Evolutionary conservation across 2,888 invertebrate genomes (phyloP).

Genomic region (Dorcus hopei): DNA sequence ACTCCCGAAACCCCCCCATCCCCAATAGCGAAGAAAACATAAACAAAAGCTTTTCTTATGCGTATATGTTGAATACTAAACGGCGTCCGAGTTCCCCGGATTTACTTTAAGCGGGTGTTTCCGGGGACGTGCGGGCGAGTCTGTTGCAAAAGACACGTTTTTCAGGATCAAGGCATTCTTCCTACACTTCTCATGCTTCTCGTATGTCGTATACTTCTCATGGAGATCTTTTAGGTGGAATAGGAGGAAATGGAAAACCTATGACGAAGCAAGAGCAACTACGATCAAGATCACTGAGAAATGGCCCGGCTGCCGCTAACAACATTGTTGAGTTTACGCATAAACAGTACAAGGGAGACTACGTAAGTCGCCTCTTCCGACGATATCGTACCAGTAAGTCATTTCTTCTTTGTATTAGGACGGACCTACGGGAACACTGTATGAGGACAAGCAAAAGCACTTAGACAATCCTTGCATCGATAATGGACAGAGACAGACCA

Average conservation of each 20-base stretch:
- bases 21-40: too few species aligned
- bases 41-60: too few species aligned
- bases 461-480: constrained; percentile 92
- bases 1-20: too few species aligned
- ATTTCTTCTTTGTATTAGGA: constrained; percentile 55
- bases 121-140: too few species aligned
- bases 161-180: constrained; percentile 84
- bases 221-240: constrained; percentile 80
- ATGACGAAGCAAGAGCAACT: constrained; percentile 87
- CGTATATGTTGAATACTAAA: too few species aligned
- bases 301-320: constrained; percentile 54
- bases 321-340: constrained; percentile 61
- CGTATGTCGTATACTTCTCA: constrained; percentile 92
- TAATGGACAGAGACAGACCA: constrained; percentile 75
- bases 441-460: constrained; percentile 80
- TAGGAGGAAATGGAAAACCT: constrained; percentile 55
- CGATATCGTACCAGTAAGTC: background rate
- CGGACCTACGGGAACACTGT: constrained; percentile 67
- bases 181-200: constrained; percentile 93
- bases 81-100: too few species aligned
- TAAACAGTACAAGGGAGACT: constrained; percentile 68
- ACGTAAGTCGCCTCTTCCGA: constrained; percentile 53
- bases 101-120: too few species aligned
- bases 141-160: background rate
- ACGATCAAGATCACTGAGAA: constrained; percentile 62